Percentiles rank a stretch among this genome's conserved stretches.
These are phyloP conservation scores for Xanthorhoe designata DNA, from an alignment of 2,888 invertebrate genomes.

Conservation along the genomic window DNA sequence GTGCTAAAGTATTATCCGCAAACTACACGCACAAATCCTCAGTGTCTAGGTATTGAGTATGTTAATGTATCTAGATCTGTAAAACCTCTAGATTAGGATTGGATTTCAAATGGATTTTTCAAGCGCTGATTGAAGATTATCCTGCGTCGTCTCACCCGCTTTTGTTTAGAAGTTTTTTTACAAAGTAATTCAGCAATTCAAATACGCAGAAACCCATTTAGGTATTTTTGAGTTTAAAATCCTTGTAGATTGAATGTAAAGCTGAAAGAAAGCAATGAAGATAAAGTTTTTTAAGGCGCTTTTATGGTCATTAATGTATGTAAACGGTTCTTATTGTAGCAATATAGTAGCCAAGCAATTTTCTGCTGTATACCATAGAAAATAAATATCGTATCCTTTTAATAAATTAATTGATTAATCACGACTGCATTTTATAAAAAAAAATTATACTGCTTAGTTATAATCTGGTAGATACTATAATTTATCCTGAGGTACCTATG, in stretches of 20 bases:
- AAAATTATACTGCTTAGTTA: too few relatives aligned
- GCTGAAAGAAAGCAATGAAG: not conserved
- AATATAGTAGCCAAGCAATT: too few relatives aligned
- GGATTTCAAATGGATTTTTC: conserved; percentile 23
- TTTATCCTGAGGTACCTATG: too few relatives aligned
- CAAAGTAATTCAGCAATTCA: conserved; percentile 16
- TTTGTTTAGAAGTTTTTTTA: conserved; percentile 17
- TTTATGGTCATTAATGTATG: not conserved
- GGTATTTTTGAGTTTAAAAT: conserved; percentile 1
- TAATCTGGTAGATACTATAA: too few relatives aligned
- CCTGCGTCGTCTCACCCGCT: conserved; percentile 22
- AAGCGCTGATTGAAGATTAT: conserved; percentile 30
- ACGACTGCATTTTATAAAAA: not conserved
- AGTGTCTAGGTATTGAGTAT: not conserved
- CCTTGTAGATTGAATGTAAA: conserved; percentile 4
- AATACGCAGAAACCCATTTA: conserved; percentile 11
- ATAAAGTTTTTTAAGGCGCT: not conserved
- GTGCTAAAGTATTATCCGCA: not conserved
- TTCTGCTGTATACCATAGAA: too few relatives aligned
- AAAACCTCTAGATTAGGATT: conserved; percentile 15
- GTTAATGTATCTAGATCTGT: conserved; percentile 8
- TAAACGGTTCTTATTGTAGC: too few relatives aligned
- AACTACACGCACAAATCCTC: not conserved
- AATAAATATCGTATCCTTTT: too few relatives aligned
- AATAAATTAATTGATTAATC: not conserved